A percentile compares a stretch with the other conserved stretches of the same genome.
phyloP scores from a whole-genome alignment of 2,888 invertebrate genomes.

The Hylaea fasciaria region DNA sequence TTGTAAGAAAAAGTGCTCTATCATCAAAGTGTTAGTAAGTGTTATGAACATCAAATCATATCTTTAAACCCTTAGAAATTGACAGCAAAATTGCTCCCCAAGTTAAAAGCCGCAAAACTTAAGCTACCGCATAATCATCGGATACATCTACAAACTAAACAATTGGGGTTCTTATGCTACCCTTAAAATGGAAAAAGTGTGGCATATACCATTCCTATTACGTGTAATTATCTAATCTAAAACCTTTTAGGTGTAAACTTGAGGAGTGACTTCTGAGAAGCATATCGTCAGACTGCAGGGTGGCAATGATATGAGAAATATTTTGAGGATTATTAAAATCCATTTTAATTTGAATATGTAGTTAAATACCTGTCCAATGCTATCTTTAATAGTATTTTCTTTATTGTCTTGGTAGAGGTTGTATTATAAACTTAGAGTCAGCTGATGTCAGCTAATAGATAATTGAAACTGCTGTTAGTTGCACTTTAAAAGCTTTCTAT shows the following conservation, averaged over 20 bases:
- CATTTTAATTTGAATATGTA: not conserved
- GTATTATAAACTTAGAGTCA: not conserved
- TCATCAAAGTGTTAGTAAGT: constrained; percentile 37
- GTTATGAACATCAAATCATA: constrained; percentile 38
- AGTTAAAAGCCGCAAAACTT: constrained; percentile 49
- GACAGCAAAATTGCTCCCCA: constrained; percentile 70
- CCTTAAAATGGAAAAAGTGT: constrained; percentile 54
- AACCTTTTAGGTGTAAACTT: constrained; percentile 80
- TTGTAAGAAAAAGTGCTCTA: constrained; percentile 14
- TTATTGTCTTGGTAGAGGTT: too few species aligned
- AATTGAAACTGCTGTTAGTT: not conserved
- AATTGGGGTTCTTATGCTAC: constrained; percentile 54
- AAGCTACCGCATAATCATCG: constrained; percentile 74
- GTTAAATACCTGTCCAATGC: too few species aligned
- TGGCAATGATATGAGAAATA: constrained; percentile 26
- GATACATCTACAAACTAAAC: constrained; percentile 67
- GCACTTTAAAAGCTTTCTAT: too few species aligned
- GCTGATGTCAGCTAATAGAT: too few species aligned
- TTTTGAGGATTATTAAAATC: not conserved
- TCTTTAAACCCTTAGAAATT: constrained; percentile 37
- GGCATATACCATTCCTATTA: constrained; percentile 58
- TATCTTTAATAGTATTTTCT: too few species aligned
- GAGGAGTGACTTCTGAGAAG: constrained; percentile 78
- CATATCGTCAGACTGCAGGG: constrained; percentile 54
- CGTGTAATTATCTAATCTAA: constrained; percentile 83